These are phyloP conservation scores for Semicossyphus pulcher DNA, from an alignment of 2,113 vertebrate species.

Conservation along the genomic window DNA sequence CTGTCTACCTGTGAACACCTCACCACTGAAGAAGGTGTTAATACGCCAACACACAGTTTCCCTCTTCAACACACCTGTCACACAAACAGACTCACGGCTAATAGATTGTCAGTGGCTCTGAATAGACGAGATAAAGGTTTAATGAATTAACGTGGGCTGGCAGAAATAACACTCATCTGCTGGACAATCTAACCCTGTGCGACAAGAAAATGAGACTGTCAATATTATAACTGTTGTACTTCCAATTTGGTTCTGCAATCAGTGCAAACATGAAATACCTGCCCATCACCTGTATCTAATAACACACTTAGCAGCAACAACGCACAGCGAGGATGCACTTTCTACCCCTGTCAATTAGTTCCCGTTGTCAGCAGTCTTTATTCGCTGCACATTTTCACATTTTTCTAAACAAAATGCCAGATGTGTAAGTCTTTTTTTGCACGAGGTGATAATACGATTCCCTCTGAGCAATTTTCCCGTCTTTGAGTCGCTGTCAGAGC, in stretches of 20 bases:
- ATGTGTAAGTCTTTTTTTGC: background rate
- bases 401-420: background rate
- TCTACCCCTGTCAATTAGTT: background rate
- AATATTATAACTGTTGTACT: conserved; percentile 5
- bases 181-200: background rate
- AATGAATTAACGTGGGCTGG: conserved; percentile 31
- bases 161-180: background rate
- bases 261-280: conserved; percentile 17
- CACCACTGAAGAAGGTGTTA: too few species aligned
- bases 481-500: conserved; percentile 5
- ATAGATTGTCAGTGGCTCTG: conserved; percentile 29
- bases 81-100: conserved; percentile 8
- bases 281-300: background rate
- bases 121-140: conserved; percentile 20
- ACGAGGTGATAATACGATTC: conserved; percentile 3
- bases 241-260: conserved; percentile 23
- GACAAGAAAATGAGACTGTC: conserved; percentile 40
- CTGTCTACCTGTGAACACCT: conserved; percentile 5
- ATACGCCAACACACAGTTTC: conserved; percentile 9
- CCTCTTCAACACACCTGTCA: conserved; percentile 25
- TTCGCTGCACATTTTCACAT: background rate
- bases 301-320: background rate
- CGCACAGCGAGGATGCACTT: background rate
- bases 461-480: background rate
- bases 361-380: background rate